These are phyloP conservation scores for Taxidea taxus DNA, from an alignment of 2,113 vertebrate species.

Conservation along the genomic window DNA sequence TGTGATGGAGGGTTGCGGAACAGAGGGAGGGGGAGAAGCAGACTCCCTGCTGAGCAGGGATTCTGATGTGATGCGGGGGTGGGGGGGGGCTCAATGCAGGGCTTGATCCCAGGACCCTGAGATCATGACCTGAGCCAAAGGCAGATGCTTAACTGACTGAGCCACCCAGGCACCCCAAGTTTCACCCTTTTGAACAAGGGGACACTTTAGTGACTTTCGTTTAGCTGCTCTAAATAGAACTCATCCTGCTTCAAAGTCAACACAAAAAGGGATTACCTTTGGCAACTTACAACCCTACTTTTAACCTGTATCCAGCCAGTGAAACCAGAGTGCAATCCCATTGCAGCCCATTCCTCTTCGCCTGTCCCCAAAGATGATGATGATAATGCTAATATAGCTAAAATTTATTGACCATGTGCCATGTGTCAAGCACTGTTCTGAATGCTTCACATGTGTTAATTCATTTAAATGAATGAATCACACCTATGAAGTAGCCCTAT, in stretches of 20 bases:
- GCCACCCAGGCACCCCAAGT: too few relatives aligned
- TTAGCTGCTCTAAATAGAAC: background rate
- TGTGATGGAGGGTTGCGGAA: too few relatives aligned
- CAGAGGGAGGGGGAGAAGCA: too few relatives aligned
- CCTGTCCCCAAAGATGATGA: background rate
- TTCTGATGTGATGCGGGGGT: too few relatives aligned
- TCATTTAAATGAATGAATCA: conserved; percentile 2
- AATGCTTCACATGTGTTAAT: background rate
- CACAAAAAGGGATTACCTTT: background rate
- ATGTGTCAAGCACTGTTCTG: background rate
- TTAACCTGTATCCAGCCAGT: background rate
- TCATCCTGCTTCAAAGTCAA: background rate
- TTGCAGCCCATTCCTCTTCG: background rate
- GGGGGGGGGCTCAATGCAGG: too few relatives aligned
- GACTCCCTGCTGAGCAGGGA: too few relatives aligned
- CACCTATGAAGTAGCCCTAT: background rate
- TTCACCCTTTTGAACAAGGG: background rate
- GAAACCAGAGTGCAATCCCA: background rate
- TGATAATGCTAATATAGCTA: background rate
- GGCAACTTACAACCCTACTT: background rate
- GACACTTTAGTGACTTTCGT: background rate
- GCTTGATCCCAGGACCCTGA: too few relatives aligned
- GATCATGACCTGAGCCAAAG: too few relatives aligned
- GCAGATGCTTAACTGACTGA: too few relatives aligned
- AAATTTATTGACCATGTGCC: background rate